Percentiles rank a stretch among this genome's conserved stretches.
These are phyloP conservation scores for Corythaeola cristata DNA, from an alignment of 2,113 vertebrate species.

Conservation along the genomic window DNA sequence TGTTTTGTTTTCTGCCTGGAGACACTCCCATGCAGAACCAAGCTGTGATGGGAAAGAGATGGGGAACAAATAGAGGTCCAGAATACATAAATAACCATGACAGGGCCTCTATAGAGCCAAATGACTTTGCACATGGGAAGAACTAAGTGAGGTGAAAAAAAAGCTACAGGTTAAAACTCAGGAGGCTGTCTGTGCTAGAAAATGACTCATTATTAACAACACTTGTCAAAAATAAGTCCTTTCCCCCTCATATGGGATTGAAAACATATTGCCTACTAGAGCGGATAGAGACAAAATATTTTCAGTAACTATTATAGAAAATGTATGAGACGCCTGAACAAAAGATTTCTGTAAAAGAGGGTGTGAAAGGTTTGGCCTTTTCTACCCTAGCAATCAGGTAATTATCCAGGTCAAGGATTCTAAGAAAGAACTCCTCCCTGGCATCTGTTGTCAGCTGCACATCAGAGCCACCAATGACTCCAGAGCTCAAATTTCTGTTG, in stretches of 20 bases:
- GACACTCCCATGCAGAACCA: background rate
- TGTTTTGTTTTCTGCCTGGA: background rate
- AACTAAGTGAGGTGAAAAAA: background rate
- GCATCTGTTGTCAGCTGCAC: rapidly evolving
- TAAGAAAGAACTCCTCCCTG: background rate
- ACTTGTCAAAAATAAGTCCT: background rate
- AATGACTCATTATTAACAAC: background rate
- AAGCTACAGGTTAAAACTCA: background rate
- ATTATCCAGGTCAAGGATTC: background rate
- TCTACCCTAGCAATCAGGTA: background rate
- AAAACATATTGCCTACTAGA: conserved; percentile 8
- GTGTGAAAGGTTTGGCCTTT: background rate
- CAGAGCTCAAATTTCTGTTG: rapidly evolving
- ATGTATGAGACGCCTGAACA: background rate
- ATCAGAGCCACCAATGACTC: rapidly evolving
- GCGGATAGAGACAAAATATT: background rate
- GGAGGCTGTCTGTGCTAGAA: background rate
- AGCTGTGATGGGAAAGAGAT: background rate
- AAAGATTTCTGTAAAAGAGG: background rate
- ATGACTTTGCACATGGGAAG: background rate
- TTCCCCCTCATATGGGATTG: background rate
- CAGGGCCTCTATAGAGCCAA: background rate
- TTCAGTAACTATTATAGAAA: background rate
- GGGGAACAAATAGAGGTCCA: background rate
- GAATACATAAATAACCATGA: background rate